A percentile compares a stretch with the other conserved stretches of the same genome.
Conservation (phyloP, 2,797 vertebrate species). For the Lithobates sylvaticus region DNA sequence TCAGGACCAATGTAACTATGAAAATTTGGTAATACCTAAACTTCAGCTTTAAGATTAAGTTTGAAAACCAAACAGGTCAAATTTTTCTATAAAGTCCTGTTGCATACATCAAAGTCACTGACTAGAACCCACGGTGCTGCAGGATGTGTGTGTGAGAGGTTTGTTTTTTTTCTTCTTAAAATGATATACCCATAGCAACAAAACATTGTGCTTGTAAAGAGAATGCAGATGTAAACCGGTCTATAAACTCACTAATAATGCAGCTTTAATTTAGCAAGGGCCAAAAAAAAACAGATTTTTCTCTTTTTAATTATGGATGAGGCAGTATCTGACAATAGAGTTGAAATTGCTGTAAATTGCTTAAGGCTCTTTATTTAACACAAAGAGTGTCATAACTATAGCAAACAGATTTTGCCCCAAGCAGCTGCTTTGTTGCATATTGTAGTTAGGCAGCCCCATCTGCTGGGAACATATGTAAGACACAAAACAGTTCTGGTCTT, state of each 20-base stretch:
- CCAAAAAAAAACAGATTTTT: background rate
- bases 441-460: constrained; percentile 40
- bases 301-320: constrained; percentile 9
- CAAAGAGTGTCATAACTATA: constrained; percentile 9
- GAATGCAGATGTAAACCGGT: background rate
- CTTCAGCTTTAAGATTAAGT: too few species aligned
- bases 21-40: too few species aligned
- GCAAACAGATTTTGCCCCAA: background rate
- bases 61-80: too few species aligned
- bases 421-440: constrained; percentile 21
- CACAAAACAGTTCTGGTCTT: background rate
- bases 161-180: background rate
- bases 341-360: constrained; percentile 19
- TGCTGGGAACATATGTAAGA: constrained; percentile 36
- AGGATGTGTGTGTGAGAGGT: background rate
- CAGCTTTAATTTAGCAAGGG: constrained; percentile 4
- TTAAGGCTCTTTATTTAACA: constrained; percentile 11
- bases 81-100: too few species aligned
- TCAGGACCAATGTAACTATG: too few species aligned
- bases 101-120: too few species aligned
- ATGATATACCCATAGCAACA: too few species aligned
- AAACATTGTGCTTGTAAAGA: background rate
- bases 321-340: background rate
- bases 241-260: background rate
- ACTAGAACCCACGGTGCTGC: background rate